Evolutionary conservation across 2,113 vertebrate species (phyloP).

Genomic region (Colistium nudipinnis): DNA sequence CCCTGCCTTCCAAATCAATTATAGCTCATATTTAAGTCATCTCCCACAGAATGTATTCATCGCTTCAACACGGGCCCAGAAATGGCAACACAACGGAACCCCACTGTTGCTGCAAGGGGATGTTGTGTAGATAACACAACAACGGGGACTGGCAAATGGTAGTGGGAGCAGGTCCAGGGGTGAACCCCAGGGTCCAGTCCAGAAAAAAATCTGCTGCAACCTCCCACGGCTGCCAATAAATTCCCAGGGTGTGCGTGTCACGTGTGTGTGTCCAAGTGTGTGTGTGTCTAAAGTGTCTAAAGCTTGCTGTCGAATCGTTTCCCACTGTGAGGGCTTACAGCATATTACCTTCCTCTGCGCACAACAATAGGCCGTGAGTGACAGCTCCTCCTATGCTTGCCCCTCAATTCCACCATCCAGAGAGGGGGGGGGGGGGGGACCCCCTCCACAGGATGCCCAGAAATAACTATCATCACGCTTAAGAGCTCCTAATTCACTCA

Average conservation of each 20-base stretch:
- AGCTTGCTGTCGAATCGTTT: slow-evolving; percentile 56
- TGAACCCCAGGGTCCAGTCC: slow-evolving; percentile 47
- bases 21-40: slow-evolving; percentile 2
- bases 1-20: not conserved
- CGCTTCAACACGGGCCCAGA: not conserved
- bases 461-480: slow-evolving; percentile 73
- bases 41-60: not conserved
- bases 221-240: slow-evolving; percentile 59
- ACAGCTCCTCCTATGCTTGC: slow-evolving; percentile 57
- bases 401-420: slow-evolving; percentile 39
- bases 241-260: slow-evolving; percentile 31
- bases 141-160: slow-evolving; percentile 24
- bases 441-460: slow-evolving; percentile 54
- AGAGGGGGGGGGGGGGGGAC: slow-evolving; percentile 24
- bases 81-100: no score
- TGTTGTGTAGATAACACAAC: slow-evolving; percentile 12
- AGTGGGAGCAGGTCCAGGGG: slow-evolving; percentile 40
- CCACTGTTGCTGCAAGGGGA: no score
- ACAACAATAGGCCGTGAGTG: slow-evolving; percentile 70
- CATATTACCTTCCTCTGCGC: slow-evolving; percentile 65
- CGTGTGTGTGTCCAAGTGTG: slow-evolving; percentile 19
- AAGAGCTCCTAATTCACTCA: slow-evolving; percentile 66
- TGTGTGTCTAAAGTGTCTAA: slow-evolving; percentile 34
- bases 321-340: slow-evolving; percentile 67
- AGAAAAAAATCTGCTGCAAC: slow-evolving; percentile 46